These are phyloP conservation scores for Petrolisthes cinctipes DNA, from an alignment of 2,888 invertebrate genomes.

Conservation along the genomic window DNA sequence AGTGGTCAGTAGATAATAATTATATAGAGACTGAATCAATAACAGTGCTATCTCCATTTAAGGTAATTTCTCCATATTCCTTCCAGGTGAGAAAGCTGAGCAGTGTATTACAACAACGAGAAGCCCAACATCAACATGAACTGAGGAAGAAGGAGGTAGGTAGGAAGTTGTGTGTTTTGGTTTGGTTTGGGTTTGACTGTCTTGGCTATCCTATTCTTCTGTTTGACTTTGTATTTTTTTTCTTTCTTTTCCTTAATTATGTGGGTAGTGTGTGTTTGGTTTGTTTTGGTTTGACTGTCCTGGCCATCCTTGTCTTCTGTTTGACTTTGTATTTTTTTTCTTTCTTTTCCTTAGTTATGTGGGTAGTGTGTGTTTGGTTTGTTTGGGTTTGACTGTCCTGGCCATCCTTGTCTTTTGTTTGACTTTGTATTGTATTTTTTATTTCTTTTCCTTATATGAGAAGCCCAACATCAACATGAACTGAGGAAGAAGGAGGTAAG, in stretches of 20 bases:
- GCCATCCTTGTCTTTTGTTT: no score
- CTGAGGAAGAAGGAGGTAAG: conserved; percentile 55
- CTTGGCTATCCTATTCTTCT: no score
- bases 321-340: neutral
- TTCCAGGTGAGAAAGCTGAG: conserved; percentile 54
- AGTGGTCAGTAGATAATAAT: no score
- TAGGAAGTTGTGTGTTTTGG: neutral
- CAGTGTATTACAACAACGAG: conserved; percentile 58
- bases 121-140: conserved; percentile 30
- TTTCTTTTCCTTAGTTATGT: no score
- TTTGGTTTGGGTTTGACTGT: no score
- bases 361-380: neutral
- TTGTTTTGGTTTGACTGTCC: no score
- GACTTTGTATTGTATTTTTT: neutral
- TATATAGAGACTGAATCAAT: no score
- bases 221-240: neutral
- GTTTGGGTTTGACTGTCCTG: no score
- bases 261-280: neutral
- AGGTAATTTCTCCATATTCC: neutral
- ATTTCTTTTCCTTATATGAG: no score
- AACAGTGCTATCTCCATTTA: no score
- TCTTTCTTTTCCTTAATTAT: no score
- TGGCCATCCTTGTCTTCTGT: no score
- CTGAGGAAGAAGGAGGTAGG: neutral
- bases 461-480: conserved; percentile 57